Percentiles rank a stretch among this genome's conserved stretches.
phyloP scores from a whole-genome alignment of 2,888 invertebrate species.

The Strigamia crassipes region DNA sequence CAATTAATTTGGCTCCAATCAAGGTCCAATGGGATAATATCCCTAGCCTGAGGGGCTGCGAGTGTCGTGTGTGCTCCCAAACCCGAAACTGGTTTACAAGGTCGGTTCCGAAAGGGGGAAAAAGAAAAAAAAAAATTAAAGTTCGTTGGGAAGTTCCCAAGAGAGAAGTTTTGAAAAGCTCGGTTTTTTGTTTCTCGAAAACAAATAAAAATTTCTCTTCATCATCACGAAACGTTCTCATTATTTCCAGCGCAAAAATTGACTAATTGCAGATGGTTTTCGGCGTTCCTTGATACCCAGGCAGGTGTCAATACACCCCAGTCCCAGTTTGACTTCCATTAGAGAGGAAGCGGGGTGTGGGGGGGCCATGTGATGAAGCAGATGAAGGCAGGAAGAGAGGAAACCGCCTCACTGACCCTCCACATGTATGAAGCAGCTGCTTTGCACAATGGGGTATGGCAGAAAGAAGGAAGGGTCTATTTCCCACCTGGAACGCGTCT shows the following conservation, averaged over 20 bases:
- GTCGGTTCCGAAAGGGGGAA: neutral
- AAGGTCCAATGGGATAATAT: neutral
- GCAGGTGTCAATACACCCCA: slow-evolving; percentile 16
- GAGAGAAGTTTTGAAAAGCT: neutral
- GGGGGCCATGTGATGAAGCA: neutral
- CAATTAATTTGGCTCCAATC: neutral
- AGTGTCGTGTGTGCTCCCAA: neutral
- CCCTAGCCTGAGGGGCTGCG: neutral
- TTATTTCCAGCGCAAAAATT: neutral
- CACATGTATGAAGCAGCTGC: slow-evolving; percentile 4
- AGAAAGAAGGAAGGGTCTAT: neutral
- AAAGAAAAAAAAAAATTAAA: neutral
- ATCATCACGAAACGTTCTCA: neutral
- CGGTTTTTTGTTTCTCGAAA: neutral
- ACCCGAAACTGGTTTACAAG: slow-evolving; percentile 30
- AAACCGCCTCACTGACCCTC: slow-evolving; percentile 33
- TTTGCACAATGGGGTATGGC: neutral
- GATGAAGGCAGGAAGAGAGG: slow-evolving; percentile 12
- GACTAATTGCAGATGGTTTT: neutral
- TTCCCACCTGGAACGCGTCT: slow-evolving; percentile 1
- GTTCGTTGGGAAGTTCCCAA: slow-evolving; percentile 16
- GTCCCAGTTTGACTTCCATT: neutral
- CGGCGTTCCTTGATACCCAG: neutral
- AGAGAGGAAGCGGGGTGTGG: neutral
- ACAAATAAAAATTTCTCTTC: neutral